These are phyloP conservation scores for Neogobius melanostomus DNA, from an alignment of 2,113 vertebrate species.

Conservation along the genomic window DNA sequence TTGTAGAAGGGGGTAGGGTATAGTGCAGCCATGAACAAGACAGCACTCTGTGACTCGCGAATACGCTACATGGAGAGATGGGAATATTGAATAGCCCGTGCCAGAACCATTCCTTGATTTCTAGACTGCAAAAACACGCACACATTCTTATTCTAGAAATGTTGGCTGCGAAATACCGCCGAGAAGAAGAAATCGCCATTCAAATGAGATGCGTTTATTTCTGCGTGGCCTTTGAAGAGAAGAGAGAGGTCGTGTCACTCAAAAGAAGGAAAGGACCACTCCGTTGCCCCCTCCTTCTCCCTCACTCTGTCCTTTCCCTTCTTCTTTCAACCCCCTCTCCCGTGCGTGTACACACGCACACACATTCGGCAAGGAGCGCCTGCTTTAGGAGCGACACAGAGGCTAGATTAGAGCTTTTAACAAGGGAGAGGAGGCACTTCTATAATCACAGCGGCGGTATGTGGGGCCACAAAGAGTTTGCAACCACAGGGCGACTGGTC, in stretches of 20 bases:
- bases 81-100: constrained; percentile 66
- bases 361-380: constrained; percentile 58
- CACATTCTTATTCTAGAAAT: constrained; percentile 68
- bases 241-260: constrained; percentile 82
- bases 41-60: constrained; percentile 67
- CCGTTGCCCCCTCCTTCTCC: constrained; percentile 56
- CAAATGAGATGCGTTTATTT: constrained; percentile 75
- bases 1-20: constrained; percentile 34
- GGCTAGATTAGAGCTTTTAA: constrained; percentile 76
- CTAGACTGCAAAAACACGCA: constrained; percentile 55
- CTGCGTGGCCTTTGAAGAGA: constrained; percentile 79
- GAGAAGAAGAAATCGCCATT: constrained; percentile 69
- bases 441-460: constrained; percentile 73
- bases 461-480: constrained; percentile 74
- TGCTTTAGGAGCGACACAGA: constrained; percentile 72
- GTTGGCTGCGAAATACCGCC: constrained; percentile 57
- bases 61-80: constrained; percentile 63
- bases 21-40: constrained; percentile 60
- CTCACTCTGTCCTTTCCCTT: constrained; percentile 41
- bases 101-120: constrained; percentile 62
- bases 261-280: constrained; percentile 75
- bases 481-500: constrained; percentile 64
- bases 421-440: constrained; percentile 67
- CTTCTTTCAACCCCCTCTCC: constrained; percentile 65
- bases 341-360: constrained; percentile 34